Base-by-base conservation (phyloP, 53 echinoderm and acorn worm genomes). In the Holothuria leucospilota region DNA sequence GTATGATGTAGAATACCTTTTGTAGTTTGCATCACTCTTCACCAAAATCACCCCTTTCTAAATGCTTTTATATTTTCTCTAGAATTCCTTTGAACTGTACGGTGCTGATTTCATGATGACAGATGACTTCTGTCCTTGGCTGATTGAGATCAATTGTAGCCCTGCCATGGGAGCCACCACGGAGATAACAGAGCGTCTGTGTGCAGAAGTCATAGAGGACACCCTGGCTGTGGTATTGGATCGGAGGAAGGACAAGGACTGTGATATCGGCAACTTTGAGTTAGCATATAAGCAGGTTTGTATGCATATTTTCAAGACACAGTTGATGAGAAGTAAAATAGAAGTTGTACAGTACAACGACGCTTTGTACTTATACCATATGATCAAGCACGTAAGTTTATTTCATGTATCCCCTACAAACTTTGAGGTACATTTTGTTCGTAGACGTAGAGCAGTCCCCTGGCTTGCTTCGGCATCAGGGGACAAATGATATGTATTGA, bases 81-180 rank as follows among this genome's bases (percentile, higher is more conserved):
- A 97, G 98, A 93, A 95, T 75, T 97, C 93, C 52, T 99, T 99
- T 91, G 99, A 99, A 90, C 88, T 99, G 82, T 99, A 99, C 78
- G 99, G 99, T 11, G 99, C 99, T 16, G 99, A 99, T 78, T 99
- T 99, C 86, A 99, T 99, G 99, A 29, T 99, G 85, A 99, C 99
- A 0, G 99, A 99, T 67, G 99, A 99, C 84, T 95, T 99, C 84
- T 63, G 88, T 6, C 99, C 99, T 0, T 99, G 99, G 99, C 63
- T 99, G 82, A 87, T 99, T 23, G 99, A 99, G 87, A 99, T 99
- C 88, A 99, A 99, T 83, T 95, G 95, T 38, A 95, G 95, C 27
- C 99, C 99, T 34, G 99, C 99, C 53, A 99, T 99, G 99, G 95
- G 95, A 9, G 99, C 99, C 39, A 95, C 95, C 38, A 87, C 99